Percentiles rank a stretch among this genome's conserved stretches.
These are phyloP conservation scores for Fregetta grallaria DNA, from an alignment of 2,113 vertebrate species.

Conservation along the genomic window DNA sequence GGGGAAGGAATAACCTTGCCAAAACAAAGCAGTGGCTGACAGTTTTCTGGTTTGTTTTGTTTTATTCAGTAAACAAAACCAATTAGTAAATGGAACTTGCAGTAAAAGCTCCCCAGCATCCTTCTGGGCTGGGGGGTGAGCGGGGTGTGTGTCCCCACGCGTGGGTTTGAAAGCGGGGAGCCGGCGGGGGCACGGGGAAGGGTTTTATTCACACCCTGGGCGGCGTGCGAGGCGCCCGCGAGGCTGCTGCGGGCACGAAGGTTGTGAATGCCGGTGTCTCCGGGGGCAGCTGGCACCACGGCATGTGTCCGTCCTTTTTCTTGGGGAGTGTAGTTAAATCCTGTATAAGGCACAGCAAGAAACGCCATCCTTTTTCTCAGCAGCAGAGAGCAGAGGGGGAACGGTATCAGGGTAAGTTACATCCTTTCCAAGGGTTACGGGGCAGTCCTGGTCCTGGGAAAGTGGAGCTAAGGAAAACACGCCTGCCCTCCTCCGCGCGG, in stretches of 20 bases:
- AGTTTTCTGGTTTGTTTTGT: neutral
- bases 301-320: neutral
- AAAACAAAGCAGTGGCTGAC: neutral
- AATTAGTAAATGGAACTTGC: neutral
- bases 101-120: neutral
- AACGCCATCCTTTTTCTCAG: neutral
- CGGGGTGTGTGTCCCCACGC: neutral
- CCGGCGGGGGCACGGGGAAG: too few relatives aligned
- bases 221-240: accelerated
- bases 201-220: neutral
- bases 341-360: neutral
- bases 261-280: neutral
- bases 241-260: neutral
- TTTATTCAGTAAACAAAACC: neutral
- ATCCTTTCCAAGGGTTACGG: neutral
- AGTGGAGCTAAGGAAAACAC: neutral
- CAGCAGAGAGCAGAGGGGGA: neutral
- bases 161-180: neutral
- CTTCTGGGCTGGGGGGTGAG: neutral
- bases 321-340: neutral
- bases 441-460: neutral
- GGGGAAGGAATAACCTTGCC: neutral
- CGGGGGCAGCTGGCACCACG: neutral
- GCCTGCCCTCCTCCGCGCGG: neutral
- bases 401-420: neutral